Evolutionary conservation across 2,797 vertebrate species (phyloP), one percentile per base, ranked within the genome.

Genomic region (Crocidura indochinensis): DNA sequence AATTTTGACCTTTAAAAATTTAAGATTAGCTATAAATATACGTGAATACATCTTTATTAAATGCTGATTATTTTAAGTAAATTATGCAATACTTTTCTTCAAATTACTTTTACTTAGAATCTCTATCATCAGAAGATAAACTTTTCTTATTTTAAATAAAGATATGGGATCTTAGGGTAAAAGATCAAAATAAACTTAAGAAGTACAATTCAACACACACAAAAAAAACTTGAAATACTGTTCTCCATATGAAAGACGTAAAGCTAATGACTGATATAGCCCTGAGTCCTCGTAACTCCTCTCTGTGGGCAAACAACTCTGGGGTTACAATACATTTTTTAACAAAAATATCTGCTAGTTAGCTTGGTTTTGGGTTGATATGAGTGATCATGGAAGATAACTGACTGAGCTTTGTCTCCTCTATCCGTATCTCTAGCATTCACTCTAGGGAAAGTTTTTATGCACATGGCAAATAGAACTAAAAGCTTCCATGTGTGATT

Each of bases 91-190:
- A 75, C 10, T 90, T 38, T 86, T 49, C 14, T 24, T 9, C 26
- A 47, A 71, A 31, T 71, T 4, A 74, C 73, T 78, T 89, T 60
- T 94, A 44, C 78, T 29, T 47, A 90, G 6, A 90, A 65, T 88
- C 67, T 38, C 29, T 80, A 80, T 29, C 64, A 84, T 10, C 3
- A 62, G 31, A 14, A 26, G 29, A 64, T 12, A 6, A 26, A 71
- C 19, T 11, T 24, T 24, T 31, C 31, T 67, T 19, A 44, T 15
- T 78, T 87, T 10, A 93, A 87, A 84, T 79, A 90, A 81, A 20
- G 56, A 78, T 14, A 75, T 26, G 15, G 38, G 4, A 49, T 76
- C 92, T n/a, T 4, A 69, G 79, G 44, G 24, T 27, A 91, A 92
- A 72, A 22, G 26, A 31, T 38, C 38, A 62, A 29, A 53, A 85